Evolutionary conservation across 1,140 invertebrate genomes (phyloP).

Genomic region (Pinna nobilis): DNA sequence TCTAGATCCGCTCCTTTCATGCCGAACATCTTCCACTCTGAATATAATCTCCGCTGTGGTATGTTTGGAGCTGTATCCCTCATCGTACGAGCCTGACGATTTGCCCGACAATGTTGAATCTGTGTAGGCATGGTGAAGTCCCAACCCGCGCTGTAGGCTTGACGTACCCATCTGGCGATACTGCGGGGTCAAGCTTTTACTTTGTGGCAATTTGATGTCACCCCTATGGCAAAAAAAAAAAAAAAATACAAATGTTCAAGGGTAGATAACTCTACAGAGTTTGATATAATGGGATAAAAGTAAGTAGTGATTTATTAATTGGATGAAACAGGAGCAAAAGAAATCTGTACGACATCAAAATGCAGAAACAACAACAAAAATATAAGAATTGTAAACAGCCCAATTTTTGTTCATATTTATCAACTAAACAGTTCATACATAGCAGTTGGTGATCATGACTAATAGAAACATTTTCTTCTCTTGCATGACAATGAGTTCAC

Average conservation of each 20-base stretch:
- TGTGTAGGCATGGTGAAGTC: slow-evolving; percentile 58
- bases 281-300: too few species aligned
- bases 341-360: too few species aligned
- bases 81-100: slow-evolving; percentile 55
- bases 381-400: too few species aligned
- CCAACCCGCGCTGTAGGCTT: slow-evolving; percentile 11
- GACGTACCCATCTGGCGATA: slow-evolving; percentile 20
- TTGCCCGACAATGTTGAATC: slow-evolving; percentile 56
- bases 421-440: too few species aligned
- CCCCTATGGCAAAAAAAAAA: slow-evolving; percentile 38
- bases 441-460: too few species aligned
- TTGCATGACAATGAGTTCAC: too few species aligned
- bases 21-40: slow-evolving; percentile 60
- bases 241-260: background rate
- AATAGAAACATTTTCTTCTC: too few species aligned
- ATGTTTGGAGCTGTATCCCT: slow-evolving; percentile 32
- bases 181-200: slow-evolving; percentile 11
- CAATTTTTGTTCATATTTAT: too few species aligned
- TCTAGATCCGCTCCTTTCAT: slow-evolving; percentile 61
- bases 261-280: background rate
- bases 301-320: too few species aligned
- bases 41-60: background rate
- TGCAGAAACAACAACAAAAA: too few species aligned
- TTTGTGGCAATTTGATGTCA: slow-evolving; percentile 48
- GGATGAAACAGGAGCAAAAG: too few species aligned